Evolutionary conservation across 2,888 invertebrate species (phyloP).

Genomic region (Smittia aterrima): DNA sequence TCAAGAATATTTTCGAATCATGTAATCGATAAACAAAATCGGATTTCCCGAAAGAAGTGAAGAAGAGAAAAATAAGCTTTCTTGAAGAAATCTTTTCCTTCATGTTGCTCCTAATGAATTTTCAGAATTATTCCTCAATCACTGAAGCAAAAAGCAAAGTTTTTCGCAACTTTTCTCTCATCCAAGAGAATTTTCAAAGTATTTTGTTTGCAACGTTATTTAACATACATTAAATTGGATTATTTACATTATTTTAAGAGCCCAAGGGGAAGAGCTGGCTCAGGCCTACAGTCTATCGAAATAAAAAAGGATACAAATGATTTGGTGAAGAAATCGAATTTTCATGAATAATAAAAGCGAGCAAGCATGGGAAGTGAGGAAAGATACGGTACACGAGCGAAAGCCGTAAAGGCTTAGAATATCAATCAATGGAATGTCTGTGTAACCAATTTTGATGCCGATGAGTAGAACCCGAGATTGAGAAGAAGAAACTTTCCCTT

Average conservation of each 20-base stretch:
- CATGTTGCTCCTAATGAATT: slow-evolving; percentile 11
- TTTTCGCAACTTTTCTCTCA: neutral
- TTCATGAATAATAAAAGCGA: slow-evolving; percentile 36
- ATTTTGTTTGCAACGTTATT: slow-evolving; percentile 25
- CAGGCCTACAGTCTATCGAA: neutral
- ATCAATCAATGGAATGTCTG: slow-evolving; percentile 19
- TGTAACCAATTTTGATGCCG: neutral
- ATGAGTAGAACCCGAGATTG: neutral
- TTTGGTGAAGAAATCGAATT: slow-evolving; percentile 14
- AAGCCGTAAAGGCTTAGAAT: slow-evolving; percentile 10
- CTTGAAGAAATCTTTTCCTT: no score
- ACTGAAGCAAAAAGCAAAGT: neutral
- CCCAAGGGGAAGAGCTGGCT: neutral
- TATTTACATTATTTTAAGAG: slow-evolving; percentile 17
- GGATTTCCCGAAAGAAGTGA: neutral
- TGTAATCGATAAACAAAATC: no score
- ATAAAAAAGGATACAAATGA: slow-evolving; percentile 11
- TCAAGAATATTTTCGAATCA: neutral
- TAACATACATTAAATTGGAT: slow-evolving; percentile 23
- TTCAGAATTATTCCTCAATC: neutral
- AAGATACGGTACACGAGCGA: slow-evolving; percentile 18
- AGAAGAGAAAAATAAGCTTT: no score
- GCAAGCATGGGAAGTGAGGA: neutral
- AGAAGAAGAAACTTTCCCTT: neutral
- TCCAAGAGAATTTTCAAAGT: neutral